These are phyloP conservation scores for Gnatocerus cornutus DNA, from an alignment of 2,888 invertebrate species.

Conservation along the genomic window DNA sequence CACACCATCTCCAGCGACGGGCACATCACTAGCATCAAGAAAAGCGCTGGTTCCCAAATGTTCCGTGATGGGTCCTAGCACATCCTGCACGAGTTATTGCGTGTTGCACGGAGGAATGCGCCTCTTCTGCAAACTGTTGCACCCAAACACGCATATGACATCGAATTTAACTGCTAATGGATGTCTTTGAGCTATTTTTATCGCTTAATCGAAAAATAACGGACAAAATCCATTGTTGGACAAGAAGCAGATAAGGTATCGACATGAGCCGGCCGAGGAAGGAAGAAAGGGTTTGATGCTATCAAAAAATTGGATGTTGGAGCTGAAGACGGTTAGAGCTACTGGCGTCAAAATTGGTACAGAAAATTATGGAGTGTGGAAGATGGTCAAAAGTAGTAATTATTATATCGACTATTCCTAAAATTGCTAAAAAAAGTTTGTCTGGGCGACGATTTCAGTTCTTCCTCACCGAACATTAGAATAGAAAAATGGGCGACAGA, in stretches of 20 bases:
- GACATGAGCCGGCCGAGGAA: not conserved
- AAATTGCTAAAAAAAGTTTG: too few relatives aligned
- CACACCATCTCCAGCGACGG: constrained; percentile 27
- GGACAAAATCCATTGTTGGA: constrained; percentile 1
- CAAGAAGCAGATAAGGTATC: not conserved
- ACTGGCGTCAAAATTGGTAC: too few relatives aligned
- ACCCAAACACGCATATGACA: constrained; percentile 58
- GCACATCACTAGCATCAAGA: constrained; percentile 55
- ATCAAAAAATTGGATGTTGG: too few relatives aligned
- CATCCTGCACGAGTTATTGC: constrained; percentile 68
- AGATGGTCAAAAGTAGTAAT: too few relatives aligned
- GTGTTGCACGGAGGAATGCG: constrained; percentile 65
- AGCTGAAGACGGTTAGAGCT: too few relatives aligned
- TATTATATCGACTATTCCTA: too few relatives aligned
- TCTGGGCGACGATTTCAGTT: too few relatives aligned
- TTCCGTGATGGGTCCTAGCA: constrained; percentile 65
- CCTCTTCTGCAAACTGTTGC: constrained; percentile 64
- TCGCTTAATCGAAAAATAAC: constrained; percentile 51
- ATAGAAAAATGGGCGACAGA: too few relatives aligned
- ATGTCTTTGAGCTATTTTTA: constrained; percentile 54
- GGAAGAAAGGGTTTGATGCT: not conserved
- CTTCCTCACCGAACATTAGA: too few relatives aligned
- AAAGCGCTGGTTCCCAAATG: constrained; percentile 63
- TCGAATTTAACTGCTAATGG: constrained; percentile 55
- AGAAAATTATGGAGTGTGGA: too few relatives aligned